Base-by-base conservation (phyloP, 2,113 vertebrate genomes). In the Perccottus glenii region DNA sequence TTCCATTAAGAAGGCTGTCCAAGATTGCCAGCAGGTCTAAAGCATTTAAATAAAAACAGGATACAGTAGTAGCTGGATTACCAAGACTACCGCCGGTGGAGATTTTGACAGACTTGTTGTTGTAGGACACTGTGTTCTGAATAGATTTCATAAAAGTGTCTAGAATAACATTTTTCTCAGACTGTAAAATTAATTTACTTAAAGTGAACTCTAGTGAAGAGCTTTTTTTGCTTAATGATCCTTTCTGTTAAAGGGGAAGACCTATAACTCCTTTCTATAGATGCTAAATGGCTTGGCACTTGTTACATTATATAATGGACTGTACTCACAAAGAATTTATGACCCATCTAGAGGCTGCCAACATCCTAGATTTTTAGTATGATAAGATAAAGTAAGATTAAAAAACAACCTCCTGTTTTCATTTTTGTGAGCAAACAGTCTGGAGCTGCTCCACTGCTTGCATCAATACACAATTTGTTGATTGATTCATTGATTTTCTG, bases 401-500 rank as follows among this genome's bases (percentile, higher is more conserved):
- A 19, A 58, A 58, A 58, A 58, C n/a, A 58, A 58, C 42, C 56
- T 73, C 5, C 14, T 42, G 43, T 1, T 6, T 27, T 64, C 12
- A 66, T 74, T 58, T 71, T 46, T 60, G 35, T 0, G 57, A 60
- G 56, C 7, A 75, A 66, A 15, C 35, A 19, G n/a, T 63, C 75
- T 4, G 12, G 6, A 80, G 56, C 12, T 11, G 55, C 56, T 71
- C 60, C 55, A 40, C 1, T 5, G 6, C 47, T 57, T 58, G 32
- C 75, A 64, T 83, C 78, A 71, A 19, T 51, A 52, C 63, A 74
- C 50, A 48, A 46, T 70, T 75, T 64, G 47, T 77, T 67, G 50
- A 84, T 63, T 73, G 81, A 86, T 80, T 80, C 5, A 77, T 77
- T 83, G 70, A 71, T 83, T 80, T 74, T 16, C 19, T 32, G 27